These are phyloP conservation scores for Leucophenga maculata DNA, from an alignment of 2,888 invertebrate genomes.

Conservation along the genomic window DNA sequence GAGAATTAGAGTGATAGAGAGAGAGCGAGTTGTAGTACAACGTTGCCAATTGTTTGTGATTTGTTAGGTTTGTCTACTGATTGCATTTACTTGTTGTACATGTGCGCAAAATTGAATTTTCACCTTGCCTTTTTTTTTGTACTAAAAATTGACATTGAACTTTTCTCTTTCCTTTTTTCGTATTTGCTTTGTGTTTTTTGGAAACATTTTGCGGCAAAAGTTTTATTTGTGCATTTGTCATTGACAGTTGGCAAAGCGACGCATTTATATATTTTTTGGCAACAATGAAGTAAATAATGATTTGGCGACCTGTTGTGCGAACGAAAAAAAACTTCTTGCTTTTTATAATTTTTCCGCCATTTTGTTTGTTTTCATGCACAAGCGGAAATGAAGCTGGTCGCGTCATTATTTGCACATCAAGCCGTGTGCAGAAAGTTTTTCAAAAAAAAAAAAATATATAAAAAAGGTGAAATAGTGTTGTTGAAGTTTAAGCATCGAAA, in stretches of 20 bases:
- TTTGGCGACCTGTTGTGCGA: conserved; percentile 4
- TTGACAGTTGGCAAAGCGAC: conserved; percentile 2
- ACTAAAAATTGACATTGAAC: conserved; percentile 17
- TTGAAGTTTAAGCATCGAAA: not conserved
- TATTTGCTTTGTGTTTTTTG: not conserved
- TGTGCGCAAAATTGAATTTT: conserved; percentile 11
- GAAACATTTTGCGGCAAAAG: not conserved
- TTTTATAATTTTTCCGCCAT: not conserved
- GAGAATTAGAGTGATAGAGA: too few species aligned
- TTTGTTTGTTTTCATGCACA: not conserved
- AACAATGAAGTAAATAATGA: not conserved
- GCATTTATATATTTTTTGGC: not conserved
- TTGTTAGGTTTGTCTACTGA: conserved; percentile 1
- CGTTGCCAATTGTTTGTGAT: conserved; percentile 6
- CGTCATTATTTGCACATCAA: conserved; percentile 24
- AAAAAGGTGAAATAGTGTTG: not conserved
- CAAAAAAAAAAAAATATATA: not conserved
- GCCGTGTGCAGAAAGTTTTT: conserved; percentile 8
- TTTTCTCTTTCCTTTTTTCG: conserved; percentile 7
- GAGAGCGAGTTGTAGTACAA: too few species aligned
- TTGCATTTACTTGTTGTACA: not conserved
- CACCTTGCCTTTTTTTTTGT: not conserved
- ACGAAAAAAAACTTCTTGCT: not conserved
- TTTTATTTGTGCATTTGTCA: conserved; percentile 13
- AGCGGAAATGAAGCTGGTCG: not conserved